phyloP scores from a whole-genome alignment of 2,797 vertebrate species.

The Lophius americanus region DNA sequence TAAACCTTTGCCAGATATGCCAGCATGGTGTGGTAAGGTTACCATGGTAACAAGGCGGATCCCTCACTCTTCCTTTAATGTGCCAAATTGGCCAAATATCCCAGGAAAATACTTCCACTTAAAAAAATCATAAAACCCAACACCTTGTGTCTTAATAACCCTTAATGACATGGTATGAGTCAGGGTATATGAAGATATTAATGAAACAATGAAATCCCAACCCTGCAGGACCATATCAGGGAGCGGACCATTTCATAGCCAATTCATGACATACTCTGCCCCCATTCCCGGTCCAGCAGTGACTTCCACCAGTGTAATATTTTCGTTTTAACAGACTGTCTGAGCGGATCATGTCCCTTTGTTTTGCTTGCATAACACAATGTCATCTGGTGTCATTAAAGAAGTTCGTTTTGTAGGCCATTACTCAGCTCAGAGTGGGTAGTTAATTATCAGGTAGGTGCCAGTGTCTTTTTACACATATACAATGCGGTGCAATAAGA shows the following conservation, averaged over 20 bases:
- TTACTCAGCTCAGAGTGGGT: conserved; percentile 73
- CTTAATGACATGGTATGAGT: conserved; percentile 14
- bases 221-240: conserved; percentile 4
- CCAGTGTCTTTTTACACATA: conserved; percentile 69
- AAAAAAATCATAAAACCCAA: conserved; percentile 27
- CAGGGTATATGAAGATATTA: conserved; percentile 22
- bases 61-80: conserved; percentile 30
- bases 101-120: conserved; percentile 38
- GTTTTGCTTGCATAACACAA: conserved; percentile 72
- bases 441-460: conserved; percentile 77
- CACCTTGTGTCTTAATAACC: conserved; percentile 36
- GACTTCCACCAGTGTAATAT: conserved; percentile 57
- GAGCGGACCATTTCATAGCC: conserved; percentile 21
- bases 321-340: conserved; percentile 63
- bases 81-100: conserved; percentile 53
- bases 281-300: conserved; percentile 14
- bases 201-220: conserved; percentile 11
- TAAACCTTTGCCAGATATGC: conserved; percentile 46
- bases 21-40: conserved; percentile 52
- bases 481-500: conserved; percentile 71
- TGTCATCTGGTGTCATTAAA: conserved; percentile 76
- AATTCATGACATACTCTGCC: conserved; percentile 15
- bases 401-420: conserved; percentile 65
- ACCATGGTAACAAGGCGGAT: conserved; percentile 61
- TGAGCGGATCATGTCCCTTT: conserved; percentile 68